These are phyloP conservation scores for Oryctolagus cuniculus DNA, from an alignment of 2,113 vertebrate species.

Conservation along the genomic window DNA sequence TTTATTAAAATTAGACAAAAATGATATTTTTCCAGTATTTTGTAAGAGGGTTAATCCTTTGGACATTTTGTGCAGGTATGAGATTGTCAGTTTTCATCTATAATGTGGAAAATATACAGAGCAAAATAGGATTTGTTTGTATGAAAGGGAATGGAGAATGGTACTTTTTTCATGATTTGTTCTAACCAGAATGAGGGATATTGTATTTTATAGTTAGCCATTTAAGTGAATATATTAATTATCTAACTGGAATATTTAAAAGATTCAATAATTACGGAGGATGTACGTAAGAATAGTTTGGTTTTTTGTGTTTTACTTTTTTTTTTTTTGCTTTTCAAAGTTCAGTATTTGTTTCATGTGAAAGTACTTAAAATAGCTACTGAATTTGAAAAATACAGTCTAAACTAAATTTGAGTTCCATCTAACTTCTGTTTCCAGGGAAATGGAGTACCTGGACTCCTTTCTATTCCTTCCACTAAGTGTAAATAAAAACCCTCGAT, in stretches of 20 bases:
- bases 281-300: neutral
- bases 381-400: neutral
- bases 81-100: neutral
- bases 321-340: neutral
- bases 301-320: neutral
- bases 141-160: neutral
- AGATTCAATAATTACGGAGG: neutral
- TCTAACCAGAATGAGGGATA: neutral
- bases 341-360: neutral
- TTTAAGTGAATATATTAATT: neutral
- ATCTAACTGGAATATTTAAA: neutral
- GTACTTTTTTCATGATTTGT: neutral
- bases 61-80: neutral
- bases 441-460: neutral
- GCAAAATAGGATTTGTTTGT: neutral
- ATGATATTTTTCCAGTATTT: neutral
- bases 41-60: neutral
- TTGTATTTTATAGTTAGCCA: neutral
- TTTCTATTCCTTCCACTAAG: neutral
- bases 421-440: neutral
- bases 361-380: neutral
- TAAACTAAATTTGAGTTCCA: neutral
- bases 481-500: neutral
- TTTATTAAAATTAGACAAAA: slow-evolving; percentile 34
- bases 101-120: neutral